phyloP scores from a whole-genome alignment of 2,113 vertebrate species.

The Brachyhypopomus occidentalis region DNA sequence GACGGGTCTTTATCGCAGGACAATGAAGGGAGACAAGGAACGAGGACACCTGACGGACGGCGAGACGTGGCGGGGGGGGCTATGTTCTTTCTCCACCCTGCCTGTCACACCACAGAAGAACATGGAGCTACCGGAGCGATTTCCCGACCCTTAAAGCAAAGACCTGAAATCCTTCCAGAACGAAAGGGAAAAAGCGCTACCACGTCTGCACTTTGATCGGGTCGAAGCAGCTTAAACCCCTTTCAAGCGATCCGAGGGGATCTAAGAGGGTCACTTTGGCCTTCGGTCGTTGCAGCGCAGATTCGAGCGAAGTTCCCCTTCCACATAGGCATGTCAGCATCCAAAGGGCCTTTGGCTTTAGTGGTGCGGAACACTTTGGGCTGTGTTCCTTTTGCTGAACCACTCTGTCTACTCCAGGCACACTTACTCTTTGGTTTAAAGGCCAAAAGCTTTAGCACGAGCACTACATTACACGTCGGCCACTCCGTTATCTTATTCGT shows the following conservation, averaged over 20 bases:
- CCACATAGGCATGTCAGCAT: not conserved
- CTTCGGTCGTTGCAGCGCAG: not conserved
- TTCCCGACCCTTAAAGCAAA: not conserved
- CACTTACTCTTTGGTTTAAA: not conserved
- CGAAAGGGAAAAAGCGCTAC: not conserved
- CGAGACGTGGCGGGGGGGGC: not conserved
- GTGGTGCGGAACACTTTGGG: not conserved
- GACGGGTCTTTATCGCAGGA: not conserved
- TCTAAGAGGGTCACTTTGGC: not conserved
- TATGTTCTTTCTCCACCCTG: not conserved
- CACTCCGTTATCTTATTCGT: conserved; percentile 18
- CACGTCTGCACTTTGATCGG: too few relatives aligned
- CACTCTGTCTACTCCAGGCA: not conserved
- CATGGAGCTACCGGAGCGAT: not conserved
- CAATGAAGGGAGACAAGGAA: not conserved
- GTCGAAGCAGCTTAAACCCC: too few relatives aligned
- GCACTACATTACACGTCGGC: not conserved
- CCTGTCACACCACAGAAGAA: conserved; percentile 21
- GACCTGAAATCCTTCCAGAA: not conserved
- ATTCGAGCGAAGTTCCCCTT: not conserved
- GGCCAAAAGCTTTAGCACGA: conserved; percentile 7
- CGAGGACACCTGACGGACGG: conserved; percentile 8
- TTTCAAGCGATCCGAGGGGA: too few relatives aligned
- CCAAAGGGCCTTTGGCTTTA: conserved; percentile 1
- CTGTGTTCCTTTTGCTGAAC: not conserved